Evolutionary conservation across 2,888 invertebrate genomes (phyloP).

Genomic region (Torymus auratus): DNA sequence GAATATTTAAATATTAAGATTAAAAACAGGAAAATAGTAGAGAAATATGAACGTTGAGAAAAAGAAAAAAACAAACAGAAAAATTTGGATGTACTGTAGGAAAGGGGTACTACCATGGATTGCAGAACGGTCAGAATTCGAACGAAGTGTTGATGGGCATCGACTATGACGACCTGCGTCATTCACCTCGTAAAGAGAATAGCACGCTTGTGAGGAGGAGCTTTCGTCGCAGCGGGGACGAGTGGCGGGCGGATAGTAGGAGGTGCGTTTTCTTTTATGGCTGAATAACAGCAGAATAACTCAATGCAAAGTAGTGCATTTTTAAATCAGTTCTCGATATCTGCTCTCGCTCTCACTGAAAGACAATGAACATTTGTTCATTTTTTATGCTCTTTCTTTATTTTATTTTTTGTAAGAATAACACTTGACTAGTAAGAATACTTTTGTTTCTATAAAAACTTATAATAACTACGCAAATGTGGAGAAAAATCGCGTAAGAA

Average conservation of each 20-base stretch:
- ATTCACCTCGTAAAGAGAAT: constrained; percentile 73
- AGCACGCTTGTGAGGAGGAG: constrained; percentile 73
- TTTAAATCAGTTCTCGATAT: no score
- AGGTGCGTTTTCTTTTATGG: constrained; percentile 69
- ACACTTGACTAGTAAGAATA: no score
- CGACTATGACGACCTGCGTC: constrained; percentile 73
- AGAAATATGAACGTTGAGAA: constrained; percentile 25
- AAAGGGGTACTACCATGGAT: constrained; percentile 72
- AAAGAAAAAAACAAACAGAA: constrained; percentile 44
- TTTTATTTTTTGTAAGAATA: no score
- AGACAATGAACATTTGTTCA: no score
- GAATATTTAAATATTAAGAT: background rate
- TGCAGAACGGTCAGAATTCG: constrained; percentile 69
- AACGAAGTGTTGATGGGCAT: constrained; percentile 65
- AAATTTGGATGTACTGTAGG: constrained; percentile 74
- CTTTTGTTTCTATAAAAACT: no score
- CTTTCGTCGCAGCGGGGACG: constrained; percentile 74
- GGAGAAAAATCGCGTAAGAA: no score
- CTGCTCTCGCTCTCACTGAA: no score
- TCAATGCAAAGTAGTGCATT: no score
- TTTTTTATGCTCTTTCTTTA: no score
- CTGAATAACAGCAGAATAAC: no score
- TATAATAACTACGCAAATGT: no score
- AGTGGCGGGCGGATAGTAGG: constrained; percentile 75
- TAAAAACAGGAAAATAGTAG: background rate